These are phyloP conservation scores for Pyrgus malvae DNA, from an alignment of 2,888 invertebrate species.

Conservation along the genomic window DNA sequence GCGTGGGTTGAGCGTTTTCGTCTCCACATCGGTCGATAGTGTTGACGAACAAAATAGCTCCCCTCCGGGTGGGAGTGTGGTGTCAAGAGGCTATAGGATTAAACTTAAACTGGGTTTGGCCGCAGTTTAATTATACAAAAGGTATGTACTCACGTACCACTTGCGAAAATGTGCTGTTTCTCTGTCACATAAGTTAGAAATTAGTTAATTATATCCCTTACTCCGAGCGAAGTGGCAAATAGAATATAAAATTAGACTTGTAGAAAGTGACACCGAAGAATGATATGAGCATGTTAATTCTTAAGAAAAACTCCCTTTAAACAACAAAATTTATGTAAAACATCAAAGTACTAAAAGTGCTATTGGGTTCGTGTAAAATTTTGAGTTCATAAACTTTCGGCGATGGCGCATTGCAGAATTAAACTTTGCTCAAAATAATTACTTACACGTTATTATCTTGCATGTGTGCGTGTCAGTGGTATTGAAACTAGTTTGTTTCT, in stretches of 20 bases:
- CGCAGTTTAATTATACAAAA: constrained; percentile 80
- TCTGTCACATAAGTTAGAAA: constrained; percentile 65
- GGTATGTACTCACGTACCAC: constrained; percentile 64
- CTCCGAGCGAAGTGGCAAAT: constrained; percentile 59
- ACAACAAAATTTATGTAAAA: not conserved
- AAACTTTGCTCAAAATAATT: constrained; percentile 56
- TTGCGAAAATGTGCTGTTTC: constrained; percentile 62
- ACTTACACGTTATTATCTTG: constrained; percentile 41
- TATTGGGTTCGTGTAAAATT: constrained; percentile 44
- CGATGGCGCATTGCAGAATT: constrained; percentile 62
- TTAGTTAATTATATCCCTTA: constrained; percentile 73
- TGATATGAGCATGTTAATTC: constrained; percentile 40
- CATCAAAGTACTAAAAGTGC: constrained; percentile 3
- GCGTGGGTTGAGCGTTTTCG: constrained; percentile 61
- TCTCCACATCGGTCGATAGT: constrained; percentile 74
- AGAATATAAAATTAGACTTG: constrained; percentile 65
- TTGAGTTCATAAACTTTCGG: constrained; percentile 45
- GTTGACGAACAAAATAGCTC: constrained; percentile 80
- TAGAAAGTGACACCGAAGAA: constrained; percentile 55
- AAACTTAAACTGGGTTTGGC: constrained; percentile 79
- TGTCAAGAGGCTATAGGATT: constrained; percentile 82
- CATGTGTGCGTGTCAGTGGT: constrained; percentile 41
- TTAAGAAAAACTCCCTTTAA: constrained; percentile 18
- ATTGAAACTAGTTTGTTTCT: constrained; percentile 50
- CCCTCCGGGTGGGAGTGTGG: constrained; percentile 69